Percentiles rank a stretch among this genome's conserved stretches.
phyloP scores from a whole-genome alignment of 2,888 invertebrate species.

The Eubasilissa splendida region DNA sequence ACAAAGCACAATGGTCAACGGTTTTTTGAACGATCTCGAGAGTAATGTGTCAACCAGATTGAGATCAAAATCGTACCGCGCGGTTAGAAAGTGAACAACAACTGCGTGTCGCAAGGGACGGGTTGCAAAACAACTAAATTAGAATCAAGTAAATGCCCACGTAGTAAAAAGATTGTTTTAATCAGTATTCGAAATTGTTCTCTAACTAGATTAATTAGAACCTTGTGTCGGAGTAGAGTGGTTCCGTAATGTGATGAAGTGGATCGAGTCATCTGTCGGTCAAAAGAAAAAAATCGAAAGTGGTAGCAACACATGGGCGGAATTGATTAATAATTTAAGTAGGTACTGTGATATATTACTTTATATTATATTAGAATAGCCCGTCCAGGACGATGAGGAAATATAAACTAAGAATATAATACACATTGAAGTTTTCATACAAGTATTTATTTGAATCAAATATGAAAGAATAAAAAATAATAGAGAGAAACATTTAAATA shows the following conservation, averaged over 20 bases:
- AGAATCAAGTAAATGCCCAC: neutral
- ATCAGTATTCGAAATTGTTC: neutral
- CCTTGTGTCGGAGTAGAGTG: neutral
- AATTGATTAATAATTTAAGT: neutral
- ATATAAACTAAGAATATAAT: too few species aligned
- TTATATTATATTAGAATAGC: too few species aligned
- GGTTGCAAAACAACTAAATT: neutral
- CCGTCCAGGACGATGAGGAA: too few species aligned
- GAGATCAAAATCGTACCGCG: slow-evolving; percentile 45
- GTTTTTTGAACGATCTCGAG: slow-evolving; percentile 3
- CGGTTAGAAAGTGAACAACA: slow-evolving; percentile 36
- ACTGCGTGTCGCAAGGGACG: slow-evolving; percentile 8
- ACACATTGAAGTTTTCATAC: too few species aligned
- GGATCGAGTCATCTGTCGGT: slow-evolving; percentile 12
- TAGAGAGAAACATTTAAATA: too few species aligned
- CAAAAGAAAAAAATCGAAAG: slow-evolving; percentile 21
- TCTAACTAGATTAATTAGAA: neutral
- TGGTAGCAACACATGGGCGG: slow-evolving; percentile 18
- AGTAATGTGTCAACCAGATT: slow-evolving; percentile 37
- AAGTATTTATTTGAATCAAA: too few species aligned
- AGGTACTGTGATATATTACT: neutral
- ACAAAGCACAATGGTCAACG: slow-evolving; percentile 28
- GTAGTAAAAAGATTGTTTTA: neutral
- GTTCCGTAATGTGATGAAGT: neutral
- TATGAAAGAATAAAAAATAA: too few species aligned